Base-by-base conservation (phyloP, 2,113 vertebrate species). In the Urocitellus parryii region DNA sequence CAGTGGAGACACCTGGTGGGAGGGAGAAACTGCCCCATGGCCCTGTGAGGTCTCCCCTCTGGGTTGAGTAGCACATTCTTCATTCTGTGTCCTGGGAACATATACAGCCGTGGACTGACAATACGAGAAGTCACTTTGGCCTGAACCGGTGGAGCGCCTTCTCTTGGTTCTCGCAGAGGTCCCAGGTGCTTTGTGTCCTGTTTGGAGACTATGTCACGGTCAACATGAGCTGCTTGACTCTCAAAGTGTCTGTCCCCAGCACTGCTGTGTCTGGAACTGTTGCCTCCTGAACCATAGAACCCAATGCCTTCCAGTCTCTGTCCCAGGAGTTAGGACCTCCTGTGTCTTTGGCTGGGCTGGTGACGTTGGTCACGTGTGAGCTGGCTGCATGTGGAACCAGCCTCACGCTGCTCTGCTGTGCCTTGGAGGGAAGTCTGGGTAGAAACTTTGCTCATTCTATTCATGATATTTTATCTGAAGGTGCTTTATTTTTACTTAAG, bases 1-100 rank as follows among this genome's bases (percentile, higher is more conserved):
- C 0, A 12, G 58, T 2, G 58, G 58, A 45, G n/a, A 45, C 8
- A 16, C 0, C 0, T 27, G 20, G 8, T 0, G 9, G 3, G 17
- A 8, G 32, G n/a, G 16, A 65, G 27, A 56, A 63, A 63, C 12
- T 39, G 13, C 32, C 39, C n/a, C 29, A 5, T 17, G 8, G 65
- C 14, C 17, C 4, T 22, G 17, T 51, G 17, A 56, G 34, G 42
- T 65, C 53, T 93, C n/a, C 6, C 22, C 51, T 32, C 14, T 10
- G 17, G n/a, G 5, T 0, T n/a, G 58, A 76, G 10, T 6, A n/a
- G 74, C 37, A 76, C 20, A 10, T 25, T 73, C 73, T 25, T 56
- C 48, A 37, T 17, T 90, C 42, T 20, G 16, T 42, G 56, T 51
- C 84, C 67, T 8, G n/a, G 24, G n/a, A 5, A 13, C n/a, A 37